Conservation (phyloP, 2,888 invertebrate genomes). For the Ceraclea dissimilis region DNA sequence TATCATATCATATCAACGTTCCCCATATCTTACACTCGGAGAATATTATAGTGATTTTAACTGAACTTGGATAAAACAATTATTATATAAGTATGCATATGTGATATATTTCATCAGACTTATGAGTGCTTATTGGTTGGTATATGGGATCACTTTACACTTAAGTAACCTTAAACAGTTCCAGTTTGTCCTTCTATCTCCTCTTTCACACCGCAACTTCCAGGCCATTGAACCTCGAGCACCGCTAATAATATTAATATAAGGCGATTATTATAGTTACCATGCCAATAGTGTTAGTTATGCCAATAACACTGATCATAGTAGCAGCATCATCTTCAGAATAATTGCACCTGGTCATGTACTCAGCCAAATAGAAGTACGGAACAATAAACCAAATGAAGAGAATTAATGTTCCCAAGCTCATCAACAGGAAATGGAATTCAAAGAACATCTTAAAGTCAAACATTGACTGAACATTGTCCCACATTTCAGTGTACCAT, state of each 20-base stretch:
- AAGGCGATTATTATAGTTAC: constrained; percentile 34
- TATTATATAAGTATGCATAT: not conserved
- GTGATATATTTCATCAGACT: no score
- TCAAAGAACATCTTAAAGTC: constrained; percentile 75
- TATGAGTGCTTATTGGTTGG: no score
- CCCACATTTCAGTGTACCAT: constrained; percentile 62
- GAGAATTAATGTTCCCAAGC: constrained; percentile 77
- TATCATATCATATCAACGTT: not conserved
- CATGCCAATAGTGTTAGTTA: constrained; percentile 88
- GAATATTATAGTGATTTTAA: no score
- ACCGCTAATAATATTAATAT: no score
- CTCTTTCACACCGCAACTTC: no score
- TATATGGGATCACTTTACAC: no score
- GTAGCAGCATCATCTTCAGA: constrained; percentile 66
- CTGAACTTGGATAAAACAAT: not conserved
- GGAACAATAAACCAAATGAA: constrained; percentile 94
- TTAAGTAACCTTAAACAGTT: no score
- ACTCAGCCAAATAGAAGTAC: constrained; percentile 87
- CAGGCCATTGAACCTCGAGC: no score
- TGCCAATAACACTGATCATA: constrained; percentile 78
- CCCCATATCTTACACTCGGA: not conserved
- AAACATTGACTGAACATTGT: constrained; percentile 62
- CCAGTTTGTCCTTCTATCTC: no score
- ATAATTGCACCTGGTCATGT: constrained; percentile 64
- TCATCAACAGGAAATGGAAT: constrained; percentile 71